Evolutionary conservation across 1,140 invertebrate genomes (phyloP), one percentile per base, ranked within the genome.

Genomic region (Harlomillsia oculata): DNA sequence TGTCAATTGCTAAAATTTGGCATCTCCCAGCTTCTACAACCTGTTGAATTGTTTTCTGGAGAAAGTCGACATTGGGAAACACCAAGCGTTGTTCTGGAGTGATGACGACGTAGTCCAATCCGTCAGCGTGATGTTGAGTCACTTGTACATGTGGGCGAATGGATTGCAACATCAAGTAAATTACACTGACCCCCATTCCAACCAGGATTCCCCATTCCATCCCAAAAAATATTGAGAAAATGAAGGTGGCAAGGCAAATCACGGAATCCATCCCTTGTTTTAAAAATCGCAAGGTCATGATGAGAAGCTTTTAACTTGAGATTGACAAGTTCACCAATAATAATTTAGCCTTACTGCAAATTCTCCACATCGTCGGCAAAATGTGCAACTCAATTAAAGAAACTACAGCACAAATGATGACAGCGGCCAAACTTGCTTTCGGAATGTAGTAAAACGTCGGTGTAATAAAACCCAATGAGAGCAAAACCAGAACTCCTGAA

Each of bases 311-410:
- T 5, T 34, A 11, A 18, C 9, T 16, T 18, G 2, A 29, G 2
- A 20, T 20, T 29, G 11, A 0, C 2, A 25, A 28, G 18, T 9
- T 20, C 9, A 9, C 20, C 26, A 41, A 52, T 28, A 40, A n/a
- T 50, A 34, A 23, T 5, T 28, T 9, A 9, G 13, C 30, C 44
- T 85, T 83, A 66, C 86, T 83, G 62, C 83, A 87, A 9, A 84
- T 86, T 51, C 78, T 81, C 89, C 89, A 94, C 77, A 93, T 84
- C 0, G 87, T 81, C 58, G 82, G 80, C 0, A 93, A 79, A 37
- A 90, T 82, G 71, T 89, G 80, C 69, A 87, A 88, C 69, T 91
- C 87, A 63, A 92, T 85, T 87, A 92, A 90, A 69, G 88, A 89
- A 68, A 92, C 82, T 30, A 93, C 88, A 43, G 89, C 88, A 64